Evolutionary conservation across 2,797 vertebrate genomes (phyloP), one percentile per base, ranked within the genome.

Genomic region (Fratercula arctica): DNA sequence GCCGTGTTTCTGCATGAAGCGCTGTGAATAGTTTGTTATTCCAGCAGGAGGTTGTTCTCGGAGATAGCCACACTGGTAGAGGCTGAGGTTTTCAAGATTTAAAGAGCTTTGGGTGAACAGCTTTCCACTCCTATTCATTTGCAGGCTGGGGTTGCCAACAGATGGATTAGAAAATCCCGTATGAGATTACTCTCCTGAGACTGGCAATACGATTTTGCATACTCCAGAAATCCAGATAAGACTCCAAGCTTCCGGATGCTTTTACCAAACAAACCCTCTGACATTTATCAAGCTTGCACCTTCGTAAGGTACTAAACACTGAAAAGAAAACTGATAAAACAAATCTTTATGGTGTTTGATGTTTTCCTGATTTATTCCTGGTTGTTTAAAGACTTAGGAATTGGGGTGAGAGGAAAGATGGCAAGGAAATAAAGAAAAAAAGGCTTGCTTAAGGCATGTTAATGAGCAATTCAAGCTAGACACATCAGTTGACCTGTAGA

Each of bases 131-230:
- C 39, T 88, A 28, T 92, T 94, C 75, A 61, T 66, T 91, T 78
- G 29, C 85, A 86, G 35, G 20, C 73, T 84, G 81, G 73, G 60
- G 16, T 14, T 95, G 76, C 76, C 89, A 91, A 76, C 31, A 78
- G 78, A 85, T 92, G 69, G 85, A 93, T 91, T 92, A 94, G 85
- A 78, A 96, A 95, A 89, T 91, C 92, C 76, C 7, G 0, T 33
- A 31, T 67, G 92, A 86, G 73, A 76, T 84, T 48, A 88, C 12
- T 88, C 93, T 91, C 76, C n/a, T 43, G 92, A 95, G 89, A 84
- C 59, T 64, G 64, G 82, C 73, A 95, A 97, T 94, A 89, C 85
- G 79, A 88, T 96, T 96, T 89, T 95, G 54, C 89, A 86, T 84
- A 59, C 66, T 91, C 51, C 11, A 90, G 61, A 84, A 95, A 73